Percentiles rank a stretch among this genome's conserved stretches.
Evolutionary conservation across 53 echinoderm and acorn worm genomes (phyloP).

Genomic region (Stichopus horrens): DNA sequence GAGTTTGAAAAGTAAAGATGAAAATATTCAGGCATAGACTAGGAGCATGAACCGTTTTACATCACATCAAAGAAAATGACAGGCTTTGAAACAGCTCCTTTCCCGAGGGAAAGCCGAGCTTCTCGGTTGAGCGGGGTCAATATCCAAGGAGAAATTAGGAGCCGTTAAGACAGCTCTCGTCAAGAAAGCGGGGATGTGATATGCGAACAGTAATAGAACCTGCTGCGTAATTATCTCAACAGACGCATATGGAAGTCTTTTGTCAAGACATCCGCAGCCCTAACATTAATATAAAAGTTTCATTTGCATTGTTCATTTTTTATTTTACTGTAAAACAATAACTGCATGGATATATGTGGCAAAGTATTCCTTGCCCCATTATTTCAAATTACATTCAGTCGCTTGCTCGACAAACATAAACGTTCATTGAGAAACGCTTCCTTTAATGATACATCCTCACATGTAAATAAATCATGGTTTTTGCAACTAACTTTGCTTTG

Average conservation of each 20-base stretch:
- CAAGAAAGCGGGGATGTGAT: neutral
- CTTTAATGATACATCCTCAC: too few species aligned
- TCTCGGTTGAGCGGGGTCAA: conserved; percentile 32
- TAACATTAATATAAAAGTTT: too few species aligned
- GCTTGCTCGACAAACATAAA: too few species aligned
- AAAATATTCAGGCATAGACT: conserved; percentile 17
- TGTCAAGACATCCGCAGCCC: neutral
- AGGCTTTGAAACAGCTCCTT: neutral
- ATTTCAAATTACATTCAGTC: too few species aligned
- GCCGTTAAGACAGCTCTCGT: neutral
- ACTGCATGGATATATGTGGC: too few species aligned
- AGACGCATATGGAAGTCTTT: neutral
- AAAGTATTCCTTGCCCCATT: too few species aligned
- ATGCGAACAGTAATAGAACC: neutral
- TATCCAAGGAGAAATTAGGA: neutral
- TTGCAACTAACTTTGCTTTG: too few species aligned
- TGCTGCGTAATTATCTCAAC: neutral
- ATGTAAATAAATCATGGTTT: too few species aligned
- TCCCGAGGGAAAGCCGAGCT: neutral
- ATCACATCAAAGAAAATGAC: conserved; percentile 44
- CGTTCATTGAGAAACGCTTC: too few species aligned
- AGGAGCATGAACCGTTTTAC: conserved; percentile 40
- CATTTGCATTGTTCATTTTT: too few species aligned
- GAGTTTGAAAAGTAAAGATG: conserved; percentile 23
- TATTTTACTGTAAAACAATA: too few species aligned